These are phyloP conservation scores for Subacronicta megacephala DNA, from an alignment of 2,888 invertebrate genomes.

Conservation along the genomic window DNA sequence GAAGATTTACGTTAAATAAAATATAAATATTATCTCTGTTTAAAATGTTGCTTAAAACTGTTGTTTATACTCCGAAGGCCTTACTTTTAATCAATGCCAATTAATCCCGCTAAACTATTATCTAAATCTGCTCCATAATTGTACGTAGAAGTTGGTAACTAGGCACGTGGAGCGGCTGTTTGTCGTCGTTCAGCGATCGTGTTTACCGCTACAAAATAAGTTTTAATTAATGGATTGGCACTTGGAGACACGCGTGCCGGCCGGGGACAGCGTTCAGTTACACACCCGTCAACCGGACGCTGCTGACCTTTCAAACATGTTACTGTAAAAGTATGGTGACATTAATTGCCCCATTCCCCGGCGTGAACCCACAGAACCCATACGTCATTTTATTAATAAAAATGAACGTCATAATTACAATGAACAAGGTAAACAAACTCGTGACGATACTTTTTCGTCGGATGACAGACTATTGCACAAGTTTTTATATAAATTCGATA, in stretches of 20 bases:
- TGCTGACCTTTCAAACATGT: conserved; percentile 58
- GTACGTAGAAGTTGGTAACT: conserved; percentile 75
- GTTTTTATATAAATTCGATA: conserved; percentile 69
- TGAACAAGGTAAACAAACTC: conserved; percentile 42
- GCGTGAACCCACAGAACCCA: conserved; percentile 24
- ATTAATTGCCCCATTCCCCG: conserved; percentile 44
- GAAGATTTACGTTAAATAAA: background rate
- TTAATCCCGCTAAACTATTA: conserved; percentile 73
- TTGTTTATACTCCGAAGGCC: conserved; percentile 12
- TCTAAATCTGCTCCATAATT: conserved; percentile 75
- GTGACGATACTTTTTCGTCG: conserved; percentile 38
- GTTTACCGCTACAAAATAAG: conserved; percentile 84
- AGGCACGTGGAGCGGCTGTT: conserved; percentile 72
- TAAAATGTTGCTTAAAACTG: background rate
- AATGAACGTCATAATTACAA: conserved; percentile 43
- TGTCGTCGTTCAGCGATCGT: conserved; percentile 74
- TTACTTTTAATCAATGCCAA: conserved; percentile 63
- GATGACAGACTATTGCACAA: conserved; percentile 61
- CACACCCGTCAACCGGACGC: conserved; percentile 70
- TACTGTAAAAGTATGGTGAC: conserved; percentile 49
- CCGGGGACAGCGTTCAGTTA: conserved; percentile 75
- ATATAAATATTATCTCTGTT: background rate
- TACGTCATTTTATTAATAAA: conserved; percentile 47
- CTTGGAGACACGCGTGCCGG: conserved; percentile 82
- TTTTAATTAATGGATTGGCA: conserved; percentile 89